Evolutionary conservation across 2,113 vertebrate species (phyloP).

Genomic region (Aleadryas rufinucha): DNA sequence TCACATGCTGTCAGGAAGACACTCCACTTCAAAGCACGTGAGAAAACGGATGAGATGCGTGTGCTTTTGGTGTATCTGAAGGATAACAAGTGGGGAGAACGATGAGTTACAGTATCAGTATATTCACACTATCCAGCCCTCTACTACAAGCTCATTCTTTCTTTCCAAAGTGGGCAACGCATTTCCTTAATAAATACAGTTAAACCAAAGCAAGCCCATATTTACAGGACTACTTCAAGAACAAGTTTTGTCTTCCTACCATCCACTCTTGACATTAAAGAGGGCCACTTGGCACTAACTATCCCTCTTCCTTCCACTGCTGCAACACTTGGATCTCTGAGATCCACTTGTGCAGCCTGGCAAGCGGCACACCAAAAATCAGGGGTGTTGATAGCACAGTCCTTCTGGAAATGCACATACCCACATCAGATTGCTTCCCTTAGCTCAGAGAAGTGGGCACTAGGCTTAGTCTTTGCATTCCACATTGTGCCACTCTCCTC

Average conservation of each 20-base stretch:
- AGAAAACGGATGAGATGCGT: background rate
- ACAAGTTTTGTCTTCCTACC: background rate
- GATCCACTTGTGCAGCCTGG: background rate
- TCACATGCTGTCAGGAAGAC: background rate
- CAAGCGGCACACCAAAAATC: background rate
- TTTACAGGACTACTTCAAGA: background rate
- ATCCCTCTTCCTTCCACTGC: background rate
- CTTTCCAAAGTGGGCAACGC: background rate
- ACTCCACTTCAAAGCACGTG: background rate
- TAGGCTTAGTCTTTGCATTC: background rate
- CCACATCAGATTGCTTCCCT: background rate
- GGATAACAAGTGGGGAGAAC: background rate
- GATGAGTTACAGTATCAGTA: background rate
- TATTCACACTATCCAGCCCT: background rate
- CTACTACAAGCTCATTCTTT: background rate
- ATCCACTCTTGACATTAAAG: background rate
- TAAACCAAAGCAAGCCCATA: background rate
- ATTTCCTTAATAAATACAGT: background rate
- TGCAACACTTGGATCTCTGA: accelerated
- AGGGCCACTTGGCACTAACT: background rate
- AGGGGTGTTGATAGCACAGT: accelerated
- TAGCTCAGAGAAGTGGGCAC: background rate
- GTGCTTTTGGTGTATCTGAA: background rate
- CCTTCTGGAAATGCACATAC: accelerated
- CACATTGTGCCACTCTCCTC: background rate